Evolutionary conservation across 2,113 vertebrate species (phyloP), one percentile per base, ranked within the genome.

Genomic region (Prolemur simus): DNA sequence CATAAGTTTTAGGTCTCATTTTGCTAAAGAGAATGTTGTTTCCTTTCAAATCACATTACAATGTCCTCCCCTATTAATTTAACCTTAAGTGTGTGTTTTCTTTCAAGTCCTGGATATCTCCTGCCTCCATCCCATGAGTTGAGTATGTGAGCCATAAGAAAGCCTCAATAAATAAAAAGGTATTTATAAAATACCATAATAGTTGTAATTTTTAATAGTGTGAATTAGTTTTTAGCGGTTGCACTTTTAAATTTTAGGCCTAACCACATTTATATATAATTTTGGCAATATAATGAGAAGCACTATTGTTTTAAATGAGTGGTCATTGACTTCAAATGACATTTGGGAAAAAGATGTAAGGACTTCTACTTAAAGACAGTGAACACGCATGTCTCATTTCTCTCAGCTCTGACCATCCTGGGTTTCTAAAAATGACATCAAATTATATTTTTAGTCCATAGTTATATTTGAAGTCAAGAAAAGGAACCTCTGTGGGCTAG

Each of bases 381-480:
- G 34, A 23, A 68, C 18, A 71, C 23, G 64, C 5, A 47, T 54
- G 39, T 54, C 45, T 93, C 54, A 60, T 85, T 32, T 91, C 13
- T 17, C 56, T 60, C 20, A 80, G 18, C 23, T 60, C 42, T 74
- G 56, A 83, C 20, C 29, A 91, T 29, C 10, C 17, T 8, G 3
- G 12, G 17, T 39, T 85, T 89, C 66, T 91, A 39, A 91, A 89
- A 83, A 20, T 32, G 54, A 73, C 11, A 74, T 54, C 52, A 88
- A 88, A n/a, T 77, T 45, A 74, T 71, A 32, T 80, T 87, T 93
- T 95, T 5, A 81, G 81, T 63, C 11, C 15, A 69, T 37, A 88
- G 85, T 27, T 81, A 74, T 14, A 84, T 84, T 78, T 17, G 78
- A 92, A 93, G 87, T 74, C 17, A 94, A 89, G 42, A 81, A 76